These are phyloP conservation scores for Apis florea DNA, from an alignment of 1,140 invertebrate species.

Conservation along the genomic window DNA sequence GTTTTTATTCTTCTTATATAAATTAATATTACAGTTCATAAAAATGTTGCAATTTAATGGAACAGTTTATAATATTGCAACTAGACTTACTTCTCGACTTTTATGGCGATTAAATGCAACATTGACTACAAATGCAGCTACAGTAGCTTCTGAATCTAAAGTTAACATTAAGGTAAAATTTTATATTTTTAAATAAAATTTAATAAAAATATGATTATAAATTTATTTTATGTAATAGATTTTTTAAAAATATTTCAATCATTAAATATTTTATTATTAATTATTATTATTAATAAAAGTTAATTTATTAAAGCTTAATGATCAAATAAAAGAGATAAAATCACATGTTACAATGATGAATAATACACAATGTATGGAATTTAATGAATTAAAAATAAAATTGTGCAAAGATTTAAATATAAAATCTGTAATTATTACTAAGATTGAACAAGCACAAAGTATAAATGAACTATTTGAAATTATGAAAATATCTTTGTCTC, in stretches of 20 bases:
- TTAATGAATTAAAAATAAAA: not conserved
- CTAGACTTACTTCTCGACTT: conserved; percentile 44
- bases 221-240: not conserved
- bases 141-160: conserved; percentile 16
- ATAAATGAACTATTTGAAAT: conserved; percentile 28
- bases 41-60: conserved; percentile 64
- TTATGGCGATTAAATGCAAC: conserved; percentile 50
- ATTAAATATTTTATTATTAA: too few species aligned
- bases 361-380: accelerated
- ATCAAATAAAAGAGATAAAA: not conserved
- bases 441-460: conserved; percentile 63
- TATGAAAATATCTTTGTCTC: conserved; percentile 55
- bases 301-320: not conserved
- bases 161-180: conserved; percentile 46
- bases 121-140: conserved; percentile 44
- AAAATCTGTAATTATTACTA: not conserved
- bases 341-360: accelerated
- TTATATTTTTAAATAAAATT: not conserved
- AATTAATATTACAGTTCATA: conserved; percentile 59
- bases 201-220: not conserved
- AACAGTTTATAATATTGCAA: conserved; percentile 43
- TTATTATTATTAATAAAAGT: too few species aligned
- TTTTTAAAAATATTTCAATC: not conserved
- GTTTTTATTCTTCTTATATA: conserved; percentile 48
- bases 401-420: not conserved